Evolutionary conservation across 2,113 vertebrate genomes (phyloP), one percentile per base, ranked within the genome.

Genomic region (Tretioscincus oriximinensis): DNA sequence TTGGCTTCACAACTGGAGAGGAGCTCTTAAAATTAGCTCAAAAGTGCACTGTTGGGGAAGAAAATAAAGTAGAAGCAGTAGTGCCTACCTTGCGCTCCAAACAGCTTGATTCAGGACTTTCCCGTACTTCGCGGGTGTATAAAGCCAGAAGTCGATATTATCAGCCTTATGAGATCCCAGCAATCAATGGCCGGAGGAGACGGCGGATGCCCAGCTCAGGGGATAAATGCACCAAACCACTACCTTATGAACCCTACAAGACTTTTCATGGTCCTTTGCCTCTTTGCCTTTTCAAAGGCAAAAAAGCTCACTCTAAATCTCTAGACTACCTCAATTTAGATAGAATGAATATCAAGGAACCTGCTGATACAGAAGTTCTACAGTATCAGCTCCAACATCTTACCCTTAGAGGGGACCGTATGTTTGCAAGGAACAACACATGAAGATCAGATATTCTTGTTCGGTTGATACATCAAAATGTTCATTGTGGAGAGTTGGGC

Each of bases 311-410:
- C 87, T 98, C 97, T 16, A 99, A 98, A 95, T 99, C 98, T 24
- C 94, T 99, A 93, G 98, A 99, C 96, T 99, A 99, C 97, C 97
- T 99, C 94, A 98, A 99, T 90, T 95, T 99, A 93, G 97, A 99
- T 95, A 99, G 97, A 96, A 98, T 98, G 95, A 97, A 80, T 81
- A 94, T 97, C 89, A 95, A 96, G 91, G 98, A 99, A 92, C 95
- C 97, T n/a, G 95, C 97, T 41, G 98, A 99, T 93, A 98, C 98
- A 0, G 98, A 99, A 87, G 94, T 97, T 87, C 93, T 99, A 63
- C 98, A 99, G 88, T 96, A 97, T 91, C 98, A 99, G 87, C 97
- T 99, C 73, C 98, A 99, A 67, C 98, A 98, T 88, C 97, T 99
- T 61, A 99, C 96, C 9, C 94, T 99, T 80, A 93, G 97, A 66